phyloP scores from a whole-genome alignment of 2,888 invertebrate genomes.

The Melanchra persicariae region DNA sequence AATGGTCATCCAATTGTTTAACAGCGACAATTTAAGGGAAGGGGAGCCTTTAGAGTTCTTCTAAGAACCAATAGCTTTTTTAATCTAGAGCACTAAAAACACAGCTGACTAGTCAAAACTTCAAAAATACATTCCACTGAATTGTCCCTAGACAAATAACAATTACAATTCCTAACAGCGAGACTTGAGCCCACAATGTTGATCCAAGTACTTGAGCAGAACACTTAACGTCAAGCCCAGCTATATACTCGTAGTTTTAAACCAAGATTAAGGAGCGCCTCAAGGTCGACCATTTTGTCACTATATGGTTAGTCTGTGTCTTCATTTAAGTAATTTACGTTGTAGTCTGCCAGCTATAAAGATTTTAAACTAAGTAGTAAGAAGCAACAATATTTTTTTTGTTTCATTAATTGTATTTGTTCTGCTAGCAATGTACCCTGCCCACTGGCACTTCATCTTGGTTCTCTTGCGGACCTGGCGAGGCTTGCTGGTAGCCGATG shows the following conservation, averaged over 20 bases:
- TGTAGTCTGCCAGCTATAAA: constrained; percentile 19
- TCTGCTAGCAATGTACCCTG: too few species aligned
- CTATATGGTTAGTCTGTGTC: constrained; percentile 52
- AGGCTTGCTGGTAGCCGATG: too few species aligned
- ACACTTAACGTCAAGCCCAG: constrained; percentile 51
- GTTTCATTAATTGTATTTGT: not conserved
- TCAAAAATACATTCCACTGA: constrained; percentile 5
- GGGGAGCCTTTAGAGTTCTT: too few species aligned
- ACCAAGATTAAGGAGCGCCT: constrained; percentile 58
- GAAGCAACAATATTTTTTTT: not conserved
- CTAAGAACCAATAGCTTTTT: too few species aligned
- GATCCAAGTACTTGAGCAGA: constrained; percentile 39
- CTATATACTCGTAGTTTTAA: constrained; percentile 59
- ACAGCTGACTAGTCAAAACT: not conserved
- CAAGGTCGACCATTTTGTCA: constrained; percentile 58
- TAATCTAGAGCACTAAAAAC: too few species aligned
- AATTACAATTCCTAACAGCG: constrained; percentile 31
- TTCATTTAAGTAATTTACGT: constrained; percentile 54
- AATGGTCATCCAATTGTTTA: too few species aligned
- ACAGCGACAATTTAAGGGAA: too few species aligned
- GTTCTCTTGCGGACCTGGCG: too few species aligned
- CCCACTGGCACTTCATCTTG: too few species aligned
- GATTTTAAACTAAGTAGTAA: not conserved
- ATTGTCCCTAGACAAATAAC: constrained; percentile 28
- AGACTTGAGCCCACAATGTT: constrained; percentile 30